phyloP scores from a whole-genome alignment of 1,140 invertebrate species.

The Manduca sexta region DNA sequence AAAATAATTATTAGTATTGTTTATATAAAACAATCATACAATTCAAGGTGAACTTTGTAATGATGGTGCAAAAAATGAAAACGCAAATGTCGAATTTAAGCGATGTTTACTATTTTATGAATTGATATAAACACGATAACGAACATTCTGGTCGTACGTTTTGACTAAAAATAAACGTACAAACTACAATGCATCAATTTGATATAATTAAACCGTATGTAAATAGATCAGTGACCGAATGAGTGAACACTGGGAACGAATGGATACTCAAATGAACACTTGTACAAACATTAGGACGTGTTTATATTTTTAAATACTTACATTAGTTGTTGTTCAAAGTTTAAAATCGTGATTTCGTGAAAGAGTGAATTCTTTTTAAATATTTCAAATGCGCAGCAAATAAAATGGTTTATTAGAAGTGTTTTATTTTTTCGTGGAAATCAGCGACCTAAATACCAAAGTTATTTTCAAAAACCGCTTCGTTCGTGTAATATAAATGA shows the following conservation, averaged over 20 bases:
- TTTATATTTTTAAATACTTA: too few species aligned
- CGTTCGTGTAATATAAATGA: slow-evolving; percentile 2
- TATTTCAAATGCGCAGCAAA: too few species aligned
- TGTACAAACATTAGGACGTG: slow-evolving; percentile 6
- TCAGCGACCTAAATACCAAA: neutral
- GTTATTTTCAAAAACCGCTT: neutral
- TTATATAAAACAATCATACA: too few species aligned
- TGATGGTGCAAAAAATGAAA: neutral
- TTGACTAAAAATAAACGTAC: slow-evolving; percentile 13
- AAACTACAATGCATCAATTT: slow-evolving; percentile 21
- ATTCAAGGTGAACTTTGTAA: too few species aligned
- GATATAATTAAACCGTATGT: slow-evolving; percentile 30
- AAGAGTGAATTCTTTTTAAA: neutral
- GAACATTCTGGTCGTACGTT: too few species aligned
- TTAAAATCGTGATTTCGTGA: neutral
- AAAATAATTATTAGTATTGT: too few species aligned
- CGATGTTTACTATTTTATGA: neutral
- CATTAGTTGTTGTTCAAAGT: too few species aligned
- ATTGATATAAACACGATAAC: too few species aligned
- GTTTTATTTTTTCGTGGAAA: too few species aligned
- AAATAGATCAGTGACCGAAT: slow-evolving; percentile 24
- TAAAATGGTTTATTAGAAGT: too few species aligned
- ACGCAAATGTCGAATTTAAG: too few species aligned
- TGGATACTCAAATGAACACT: slow-evolving; percentile 7
- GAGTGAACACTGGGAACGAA: slow-evolving; percentile 12